Evolutionary conservation across 1,140 invertebrate species (phyloP).

Genomic region (Lysiphlebus fabarum): DNA sequence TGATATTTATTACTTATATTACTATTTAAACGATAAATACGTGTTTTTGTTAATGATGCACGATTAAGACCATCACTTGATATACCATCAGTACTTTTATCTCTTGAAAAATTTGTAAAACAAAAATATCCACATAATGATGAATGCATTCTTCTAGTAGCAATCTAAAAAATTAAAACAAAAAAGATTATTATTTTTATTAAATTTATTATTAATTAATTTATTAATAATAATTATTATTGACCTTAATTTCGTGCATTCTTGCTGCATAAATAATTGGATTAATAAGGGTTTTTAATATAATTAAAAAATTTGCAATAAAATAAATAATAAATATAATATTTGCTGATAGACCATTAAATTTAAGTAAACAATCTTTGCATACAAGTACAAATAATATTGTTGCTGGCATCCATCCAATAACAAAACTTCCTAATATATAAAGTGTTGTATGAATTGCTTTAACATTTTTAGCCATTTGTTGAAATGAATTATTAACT

Average conservation of each 20-base stretch:
- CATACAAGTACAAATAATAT: constrained; percentile 58
- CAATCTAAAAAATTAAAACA: constrained; percentile 16
- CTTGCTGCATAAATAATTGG: constrained; percentile 69
- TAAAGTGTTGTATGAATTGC: constrained; percentile 66
- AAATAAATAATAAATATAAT: constrained; percentile 36
- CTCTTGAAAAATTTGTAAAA: not conserved
- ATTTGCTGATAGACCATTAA: constrained; percentile 26
- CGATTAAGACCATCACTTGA: constrained; percentile 16
- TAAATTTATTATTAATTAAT: too few species aligned
- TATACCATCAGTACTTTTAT: constrained; percentile 3
- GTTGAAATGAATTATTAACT: constrained; percentile 29
- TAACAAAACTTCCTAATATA: constrained; percentile 61
- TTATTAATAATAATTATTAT: too few species aligned
- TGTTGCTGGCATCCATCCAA: constrained; percentile 66
- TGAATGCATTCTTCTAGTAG: constrained; percentile 26
- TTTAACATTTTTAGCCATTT: constrained; percentile 60
- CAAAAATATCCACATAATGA: constrained; percentile 17
- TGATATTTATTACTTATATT: too few species aligned
- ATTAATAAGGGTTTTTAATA: constrained; percentile 65
- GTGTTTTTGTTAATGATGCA: constrained; percentile 12
- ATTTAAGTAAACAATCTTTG: constrained; percentile 49
- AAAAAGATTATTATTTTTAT: too few species aligned
- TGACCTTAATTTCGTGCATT: constrained; percentile 64
- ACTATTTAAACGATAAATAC: constrained; percentile 9
- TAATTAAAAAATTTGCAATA: constrained; percentile 56